Conservation (phyloP, 2,797 vertebrate species). For the Jordanella pulchra region DNA sequence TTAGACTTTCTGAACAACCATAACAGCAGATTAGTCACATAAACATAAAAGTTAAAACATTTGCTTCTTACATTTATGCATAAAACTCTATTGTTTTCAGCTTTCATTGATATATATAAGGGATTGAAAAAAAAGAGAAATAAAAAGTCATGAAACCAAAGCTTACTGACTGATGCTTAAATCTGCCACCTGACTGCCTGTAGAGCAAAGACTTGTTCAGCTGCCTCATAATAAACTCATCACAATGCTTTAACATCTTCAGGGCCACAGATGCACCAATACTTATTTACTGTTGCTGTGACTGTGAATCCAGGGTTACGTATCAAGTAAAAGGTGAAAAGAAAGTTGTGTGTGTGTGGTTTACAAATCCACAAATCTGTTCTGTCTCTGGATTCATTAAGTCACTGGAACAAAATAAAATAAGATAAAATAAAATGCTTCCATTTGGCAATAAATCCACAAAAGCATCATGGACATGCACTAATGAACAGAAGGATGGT, state of each 20-base stretch:
- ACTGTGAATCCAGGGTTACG: no score
- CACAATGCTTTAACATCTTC: neutral
- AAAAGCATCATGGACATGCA: no score
- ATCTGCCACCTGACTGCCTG: neutral
- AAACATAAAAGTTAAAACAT: neutral
- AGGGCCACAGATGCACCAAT: neutral
- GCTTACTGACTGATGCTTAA: neutral
- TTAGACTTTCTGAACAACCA: neutral
- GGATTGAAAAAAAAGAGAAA: neutral
- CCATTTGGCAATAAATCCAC: no score
- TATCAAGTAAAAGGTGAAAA: no score
- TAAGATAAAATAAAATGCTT: no score
- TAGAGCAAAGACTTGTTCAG: neutral
- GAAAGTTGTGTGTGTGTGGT: no score
- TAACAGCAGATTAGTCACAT: neutral
- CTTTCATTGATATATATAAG: neutral
- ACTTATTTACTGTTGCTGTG: no score
- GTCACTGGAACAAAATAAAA: no score
- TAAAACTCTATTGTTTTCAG: neutral
- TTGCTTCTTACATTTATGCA: neutral
- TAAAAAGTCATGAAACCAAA: neutral
- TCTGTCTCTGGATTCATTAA: no score
- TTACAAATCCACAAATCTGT: no score
- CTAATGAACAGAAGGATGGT: no score
- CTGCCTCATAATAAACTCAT: constrained; percentile 1